Evolutionary conservation across 2,888 invertebrate species (phyloP), one percentile per base, ranked within the genome.

Genomic region (Punctoribates punctum): DNA sequence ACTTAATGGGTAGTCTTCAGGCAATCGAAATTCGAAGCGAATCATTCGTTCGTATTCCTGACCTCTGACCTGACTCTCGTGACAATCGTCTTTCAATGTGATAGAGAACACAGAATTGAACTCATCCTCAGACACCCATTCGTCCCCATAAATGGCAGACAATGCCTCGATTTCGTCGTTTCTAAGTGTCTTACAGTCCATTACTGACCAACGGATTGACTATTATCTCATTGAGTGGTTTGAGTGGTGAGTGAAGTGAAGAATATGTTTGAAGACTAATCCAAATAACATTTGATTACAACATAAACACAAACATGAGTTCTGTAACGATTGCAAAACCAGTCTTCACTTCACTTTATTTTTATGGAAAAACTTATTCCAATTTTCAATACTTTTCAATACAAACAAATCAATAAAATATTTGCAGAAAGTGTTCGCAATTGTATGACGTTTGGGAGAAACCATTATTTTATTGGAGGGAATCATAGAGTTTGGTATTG

Each of bases 111-210:
- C 85, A 78, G 86, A 85, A 48, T 86, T 84, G 25, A 84, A 84
- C 74, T 86, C 87, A 81, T 88, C 87, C 78, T 90, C 88, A 6
- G 85, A 85, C 76, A 85, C 85, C 88, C 89, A 91, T 79, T 91
- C 89, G 27, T 88, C 85, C 2, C 87, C 88, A 82, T 91, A 92
- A 79, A 92, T 92, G 3, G 91, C 88, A 78, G 86, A 85, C 23
- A 92, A 83, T 0, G 89, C 90, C 84, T 91, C 90, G 23, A 91
- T 85, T 86, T 92, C 92, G 77, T 84, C 76, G 25, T 73, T 73
- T 13, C 74, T 9, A 5, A 73, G 34, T 38, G 73, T n/a, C 13
- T 75, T 57, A 51, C 72, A 73, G 51, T 77, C 73, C 75, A 75
- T 77, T 51, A 38, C 4, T 42, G 42, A 70, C 46, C 15, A 70